These are phyloP conservation scores for Hyles euphorbiae DNA, from an alignment of 1,140 invertebrate genomes.

Conservation along the genomic window DNA sequence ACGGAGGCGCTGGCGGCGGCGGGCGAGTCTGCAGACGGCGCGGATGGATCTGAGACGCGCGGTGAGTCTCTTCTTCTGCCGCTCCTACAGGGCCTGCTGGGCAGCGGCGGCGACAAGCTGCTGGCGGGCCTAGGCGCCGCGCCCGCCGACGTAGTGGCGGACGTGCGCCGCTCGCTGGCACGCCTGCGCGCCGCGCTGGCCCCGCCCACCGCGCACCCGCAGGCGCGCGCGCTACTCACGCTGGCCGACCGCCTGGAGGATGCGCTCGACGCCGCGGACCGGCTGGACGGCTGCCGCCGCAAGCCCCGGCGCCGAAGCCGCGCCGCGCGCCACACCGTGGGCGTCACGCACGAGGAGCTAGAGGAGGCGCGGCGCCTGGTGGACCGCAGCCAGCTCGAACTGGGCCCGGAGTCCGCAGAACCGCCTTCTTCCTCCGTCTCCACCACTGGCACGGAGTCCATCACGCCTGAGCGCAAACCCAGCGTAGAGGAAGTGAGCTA, in stretches of 20 bases:
- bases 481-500: conserved; percentile 48
- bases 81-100: conserved; percentile 77
- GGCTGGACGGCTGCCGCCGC: conserved; percentile 50
- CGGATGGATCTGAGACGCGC: conserved; percentile 36
- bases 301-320: conserved; percentile 61
- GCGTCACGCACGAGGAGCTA: conserved; percentile 86
- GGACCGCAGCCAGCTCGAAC: conserved; percentile 77
- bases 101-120: conserved; percentile 54
- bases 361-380: conserved; percentile 84
- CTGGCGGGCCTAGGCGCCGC: conserved; percentile 55
- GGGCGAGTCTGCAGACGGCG: conserved; percentile 31
- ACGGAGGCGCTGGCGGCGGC: conserved; percentile 70
- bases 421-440: conserved; percentile 21
- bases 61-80: conserved; percentile 77
- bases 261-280: conserved; percentile 76
- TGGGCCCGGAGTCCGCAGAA: conserved; percentile 25
- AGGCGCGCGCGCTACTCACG: conserved; percentile 81
- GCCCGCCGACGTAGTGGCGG: conserved; percentile 79
- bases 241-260: conserved; percentile 85
- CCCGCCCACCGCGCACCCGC: conserved; percentile 70
- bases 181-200: conserved; percentile 84
- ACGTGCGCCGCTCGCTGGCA: conserved; percentile 86
- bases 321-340: conserved; percentile 84
- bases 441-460: conserved; percentile 29
- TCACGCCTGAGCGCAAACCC: conserved; percentile 45